Base-by-base conservation (phyloP, 2,113 vertebrate genomes). In the Sinocyclocheilus anophthalmus region DNA sequence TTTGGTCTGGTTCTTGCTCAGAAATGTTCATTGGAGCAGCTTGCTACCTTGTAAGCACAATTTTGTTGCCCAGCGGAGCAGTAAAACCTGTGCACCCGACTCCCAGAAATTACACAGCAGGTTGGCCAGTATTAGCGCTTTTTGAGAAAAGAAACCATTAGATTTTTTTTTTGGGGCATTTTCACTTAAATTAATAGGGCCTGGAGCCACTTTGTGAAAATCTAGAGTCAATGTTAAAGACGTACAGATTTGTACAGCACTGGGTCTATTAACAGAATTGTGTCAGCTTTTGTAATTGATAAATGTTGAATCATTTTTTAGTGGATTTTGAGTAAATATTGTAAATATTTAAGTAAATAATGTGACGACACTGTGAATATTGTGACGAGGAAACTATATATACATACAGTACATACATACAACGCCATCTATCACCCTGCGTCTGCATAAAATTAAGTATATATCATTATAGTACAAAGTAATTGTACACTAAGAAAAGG, bases 61-160 rank as follows among this genome's bases (percentile, higher is more conserved):
- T 75, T 75, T 75, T 24, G 72, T 75, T 75, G 42, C 42, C 22
- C 42, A 75, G 5, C 0, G 22, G 22, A 16, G 42, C 72, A 48
- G 5, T 48, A 24, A 48, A 24, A 48, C 42, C 72, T 75, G 39
- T 75, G 22, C 72, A 75, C 42, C 72, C 11, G 12, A 48, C 72
- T 75, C 72, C 10, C 12, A 75, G 72, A 75, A 75, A 48, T 75
- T 75, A 48, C 72, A 45, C 12, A 24, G 22, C 42, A 75, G 72
- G 22, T 6, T 6, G 24, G 22, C 72, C 12, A 6, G 42, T 48
- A n/a, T 75, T 45, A 45, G 4, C 24, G 22, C 5, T 4, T 75
- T 48, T 75, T 45, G 11, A 45, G 37, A 45, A 45, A 75, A 45
- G 37, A 45, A 45, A 75, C 4, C 39, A 1, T 45, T 75, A 0